Conservation (phyloP, 2,888 invertebrate species). For the Chymomyza caudatula region DNA sequence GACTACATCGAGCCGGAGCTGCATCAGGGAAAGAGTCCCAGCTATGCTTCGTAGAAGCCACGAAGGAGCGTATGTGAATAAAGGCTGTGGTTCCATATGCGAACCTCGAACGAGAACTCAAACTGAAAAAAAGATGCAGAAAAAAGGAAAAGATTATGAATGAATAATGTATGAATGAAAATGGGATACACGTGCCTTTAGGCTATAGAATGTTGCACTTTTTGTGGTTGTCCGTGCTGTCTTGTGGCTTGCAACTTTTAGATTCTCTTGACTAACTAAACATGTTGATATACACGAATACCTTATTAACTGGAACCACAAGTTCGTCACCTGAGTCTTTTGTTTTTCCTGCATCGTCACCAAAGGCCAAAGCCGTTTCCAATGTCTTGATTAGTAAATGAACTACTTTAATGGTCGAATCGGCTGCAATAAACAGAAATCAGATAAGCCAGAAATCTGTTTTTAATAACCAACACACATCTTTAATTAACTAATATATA, state of each 20-base stretch:
- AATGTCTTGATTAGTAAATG: slow-evolving; percentile 52
- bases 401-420: not conserved
- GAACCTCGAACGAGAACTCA: not conserved
- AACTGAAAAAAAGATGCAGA: not conserved
- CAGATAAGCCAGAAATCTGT: not conserved
- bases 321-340: slow-evolving; percentile 70
- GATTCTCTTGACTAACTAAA: not conserved
- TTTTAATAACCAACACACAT: not conserved
- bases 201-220: slow-evolving; percentile 68
- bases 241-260: not conserved
- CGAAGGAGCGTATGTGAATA: not conserved
- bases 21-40: too few species aligned
- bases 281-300: not conserved
- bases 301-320: slow-evolving; percentile 19
- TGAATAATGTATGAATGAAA: slow-evolving; percentile 76
- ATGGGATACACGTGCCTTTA: slow-evolving; percentile 74
- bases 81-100: not conserved
- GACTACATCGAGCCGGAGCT: slow-evolving; percentile 34
- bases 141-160: slow-evolving; percentile 61
- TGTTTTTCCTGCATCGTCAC: slow-evolving; percentile 36
- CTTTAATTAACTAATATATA: slow-evolving; percentile 43
- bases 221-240: not conserved
- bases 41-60: not conserved
- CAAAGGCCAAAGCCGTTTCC: slow-evolving; percentile 31
- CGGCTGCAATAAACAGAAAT: not conserved